phyloP scores from a whole-genome alignment of 2,797 vertebrate genomes.

The Artibeus lituratus region DNA sequence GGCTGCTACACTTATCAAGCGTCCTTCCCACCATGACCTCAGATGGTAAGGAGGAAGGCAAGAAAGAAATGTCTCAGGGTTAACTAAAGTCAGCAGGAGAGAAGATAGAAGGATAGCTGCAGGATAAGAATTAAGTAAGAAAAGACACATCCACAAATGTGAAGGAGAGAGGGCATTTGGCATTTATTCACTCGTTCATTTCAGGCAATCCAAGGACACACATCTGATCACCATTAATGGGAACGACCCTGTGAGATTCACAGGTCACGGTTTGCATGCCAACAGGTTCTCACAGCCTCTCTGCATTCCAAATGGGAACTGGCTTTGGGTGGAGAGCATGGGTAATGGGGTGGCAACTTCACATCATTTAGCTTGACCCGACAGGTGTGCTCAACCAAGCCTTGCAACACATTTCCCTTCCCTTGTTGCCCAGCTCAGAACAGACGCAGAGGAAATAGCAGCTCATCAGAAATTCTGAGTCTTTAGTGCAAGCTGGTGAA shows the following conservation, averaged over 20 bases:
- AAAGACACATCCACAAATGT: background rate
- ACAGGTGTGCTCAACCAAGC: conserved; percentile 35
- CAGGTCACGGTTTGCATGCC: background rate
- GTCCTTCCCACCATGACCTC: background rate
- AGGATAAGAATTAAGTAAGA: background rate
- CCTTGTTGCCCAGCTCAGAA: background rate
- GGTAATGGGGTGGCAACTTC: conserved; percentile 52
- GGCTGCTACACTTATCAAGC: background rate
- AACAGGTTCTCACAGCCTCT: background rate
- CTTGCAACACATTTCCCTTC: background rate
- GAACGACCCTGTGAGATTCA: background rate
- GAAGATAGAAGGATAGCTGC: background rate
- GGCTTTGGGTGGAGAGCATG: background rate
- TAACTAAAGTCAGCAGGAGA: background rate
- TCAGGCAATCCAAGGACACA: conserved; percentile 28
- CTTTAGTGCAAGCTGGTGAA: background rate
- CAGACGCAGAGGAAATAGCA: background rate
- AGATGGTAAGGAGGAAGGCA: background rate
- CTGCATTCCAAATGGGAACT: background rate
- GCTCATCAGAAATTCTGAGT: background rate
- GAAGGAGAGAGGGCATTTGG: background rate
- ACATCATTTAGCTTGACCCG: conserved; percentile 24
- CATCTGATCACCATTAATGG: background rate
- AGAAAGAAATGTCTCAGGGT: background rate
- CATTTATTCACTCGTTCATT: conserved; percentile 8